These are phyloP conservation scores for Cerastoderma edule DNA, from an alignment of 2,888 invertebrate genomes.

Conservation along the genomic window DNA sequence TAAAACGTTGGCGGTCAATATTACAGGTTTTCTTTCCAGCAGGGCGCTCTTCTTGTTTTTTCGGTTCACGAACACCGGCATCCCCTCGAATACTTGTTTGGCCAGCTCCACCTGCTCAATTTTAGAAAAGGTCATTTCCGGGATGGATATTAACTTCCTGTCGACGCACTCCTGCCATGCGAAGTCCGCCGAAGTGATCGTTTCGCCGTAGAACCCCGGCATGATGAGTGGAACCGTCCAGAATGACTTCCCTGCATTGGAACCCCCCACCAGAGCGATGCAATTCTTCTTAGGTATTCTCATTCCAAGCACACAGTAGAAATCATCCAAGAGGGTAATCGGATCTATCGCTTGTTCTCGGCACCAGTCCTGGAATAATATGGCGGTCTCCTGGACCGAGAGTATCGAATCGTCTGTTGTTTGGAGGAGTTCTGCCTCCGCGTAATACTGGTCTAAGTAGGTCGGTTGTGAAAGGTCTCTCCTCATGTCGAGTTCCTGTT, in stretches of 20 bases:
- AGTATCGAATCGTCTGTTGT: no score
- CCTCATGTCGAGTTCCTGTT: no score
- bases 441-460: no score
- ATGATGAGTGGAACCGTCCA: background rate
- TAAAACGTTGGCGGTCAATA: background rate
- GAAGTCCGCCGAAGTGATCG: background rate
- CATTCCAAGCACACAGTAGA: background rate
- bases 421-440: no score
- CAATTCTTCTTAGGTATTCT: background rate
- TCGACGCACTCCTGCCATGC: background rate
- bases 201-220: background rate
- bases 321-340: background rate
- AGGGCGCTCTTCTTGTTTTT: background rate
- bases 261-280: background rate
- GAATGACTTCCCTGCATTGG: no score
- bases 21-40: background rate
- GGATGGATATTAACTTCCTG: background rate
- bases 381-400: no score
- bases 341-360: background rate
- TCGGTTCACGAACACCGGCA: background rate
- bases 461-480: no score
- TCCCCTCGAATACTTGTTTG: no score
- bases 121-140: no score
- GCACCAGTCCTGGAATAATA: background rate
- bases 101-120: constrained; percentile 1